Conservation (phyloP, 2,113 vertebrate species). For the Copsychus sechellarum region DNA sequence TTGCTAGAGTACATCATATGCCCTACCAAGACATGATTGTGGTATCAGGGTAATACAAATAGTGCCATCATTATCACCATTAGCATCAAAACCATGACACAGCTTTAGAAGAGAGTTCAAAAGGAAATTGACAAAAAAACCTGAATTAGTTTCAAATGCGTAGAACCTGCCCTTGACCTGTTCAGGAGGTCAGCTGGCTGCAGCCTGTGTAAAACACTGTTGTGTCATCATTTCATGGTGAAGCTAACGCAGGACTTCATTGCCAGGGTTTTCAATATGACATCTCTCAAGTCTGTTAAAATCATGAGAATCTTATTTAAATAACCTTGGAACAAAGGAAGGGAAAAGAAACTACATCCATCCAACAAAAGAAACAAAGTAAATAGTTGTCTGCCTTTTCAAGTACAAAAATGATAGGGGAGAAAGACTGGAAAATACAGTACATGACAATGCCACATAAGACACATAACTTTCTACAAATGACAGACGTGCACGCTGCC, state of each 20-base stretch:
- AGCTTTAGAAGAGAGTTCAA: not conserved
- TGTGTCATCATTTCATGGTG: not conserved
- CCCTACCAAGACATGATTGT: not conserved
- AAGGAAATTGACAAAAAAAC: not conserved
- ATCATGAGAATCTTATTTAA: not conserved
- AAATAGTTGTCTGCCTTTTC: not conserved
- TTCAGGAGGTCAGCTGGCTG: not conserved
- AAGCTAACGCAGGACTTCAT: not conserved
- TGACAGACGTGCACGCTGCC: not conserved
- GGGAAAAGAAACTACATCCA: not conserved
- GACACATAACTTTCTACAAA: not conserved
- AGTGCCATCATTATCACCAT: not conserved
- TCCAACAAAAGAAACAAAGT: not conserved
- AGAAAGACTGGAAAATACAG: not conserved
- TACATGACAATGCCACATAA: not conserved
- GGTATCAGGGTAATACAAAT: not conserved
- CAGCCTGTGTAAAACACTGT: not conserved
- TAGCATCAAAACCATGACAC: not conserved
- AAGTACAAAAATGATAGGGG: not conserved
- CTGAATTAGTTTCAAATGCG: not conserved
- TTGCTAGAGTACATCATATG: not conserved
- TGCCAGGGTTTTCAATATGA: not conserved
- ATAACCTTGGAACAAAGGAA: not conserved
- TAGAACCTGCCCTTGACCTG: not conserved
- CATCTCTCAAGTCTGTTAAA: not conserved